Conservation (phyloP, 2,797 vertebrate genomes). For the Masticophis lateralis region DNA sequence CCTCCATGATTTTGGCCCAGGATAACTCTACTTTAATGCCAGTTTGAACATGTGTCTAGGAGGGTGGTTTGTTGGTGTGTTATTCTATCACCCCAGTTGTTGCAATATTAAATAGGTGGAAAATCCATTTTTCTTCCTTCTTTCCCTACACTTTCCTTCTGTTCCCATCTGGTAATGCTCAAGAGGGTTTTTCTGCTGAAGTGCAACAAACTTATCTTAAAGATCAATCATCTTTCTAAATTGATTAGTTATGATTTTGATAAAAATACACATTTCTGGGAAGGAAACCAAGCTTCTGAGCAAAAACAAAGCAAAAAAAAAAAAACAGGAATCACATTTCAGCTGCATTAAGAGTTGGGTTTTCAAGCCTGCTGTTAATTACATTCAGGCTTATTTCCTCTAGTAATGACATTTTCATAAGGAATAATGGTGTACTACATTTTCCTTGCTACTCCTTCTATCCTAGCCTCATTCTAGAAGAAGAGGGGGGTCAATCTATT, state of each 20-base stretch:
- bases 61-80: neutral
- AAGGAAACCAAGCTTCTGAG: conserved; percentile 5
- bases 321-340: conserved; percentile 23
- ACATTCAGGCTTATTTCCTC: conserved; percentile 25
- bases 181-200: neutral
- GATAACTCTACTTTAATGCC: conserved; percentile 51
- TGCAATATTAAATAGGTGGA: neutral
- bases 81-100: neutral
- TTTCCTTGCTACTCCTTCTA: neutral
- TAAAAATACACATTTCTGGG: conserved; percentile 31
- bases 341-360: conserved; percentile 5
- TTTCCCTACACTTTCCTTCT: neutral
- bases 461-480: neutral
- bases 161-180: conserved; percentile 30
- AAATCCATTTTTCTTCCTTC: neutral
- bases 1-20: conserved; percentile 51
- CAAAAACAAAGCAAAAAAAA: neutral
- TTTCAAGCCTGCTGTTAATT: conserved; percentile 29
- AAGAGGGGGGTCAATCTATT: neutral
- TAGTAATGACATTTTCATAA: neutral
- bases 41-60: conserved; percentile 28
- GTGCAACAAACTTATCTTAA: neutral
- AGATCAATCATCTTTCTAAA: conserved; percentile 23
- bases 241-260: conserved; percentile 7
- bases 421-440: neutral